Evolutionary conservation across 1,140 invertebrate species (phyloP), one percentile per base, ranked within the genome.

Genomic region (Drosophila micromelanica): DNA sequence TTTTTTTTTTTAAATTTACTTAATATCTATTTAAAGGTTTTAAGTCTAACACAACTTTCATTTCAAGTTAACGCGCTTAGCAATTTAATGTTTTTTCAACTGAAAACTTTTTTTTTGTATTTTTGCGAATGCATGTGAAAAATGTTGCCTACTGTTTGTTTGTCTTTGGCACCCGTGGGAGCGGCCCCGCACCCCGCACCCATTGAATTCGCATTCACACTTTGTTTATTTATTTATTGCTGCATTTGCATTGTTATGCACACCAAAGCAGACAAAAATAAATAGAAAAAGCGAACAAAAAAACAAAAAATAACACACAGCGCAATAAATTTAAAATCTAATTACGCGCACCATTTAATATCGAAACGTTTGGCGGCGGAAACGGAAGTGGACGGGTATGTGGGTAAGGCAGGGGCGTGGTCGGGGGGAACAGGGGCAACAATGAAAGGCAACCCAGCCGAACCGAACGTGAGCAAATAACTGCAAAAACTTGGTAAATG

Each of bases 281-380:
- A 62, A 45, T 35, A 46, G 52, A 52, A 15, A 55, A 32, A 9
- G n/a, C n/a, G 43, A 17, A 2, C 13, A 35, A 11, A 2, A 20
- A 35, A 11, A 27, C 5, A n/a, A 2, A 17, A 52, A 51, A 52
- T 35, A 35, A 17, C 76, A 72, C 65, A 70, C 13, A 55, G 30
- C 17, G 87, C 84, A 89, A 89, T 89, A 89, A 89, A 89, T 89
- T 89, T 89, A 80, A 89, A 89, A 89, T 89, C 84, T 89, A 89
- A 89, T 89, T 89, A 89, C 84, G 84, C 84, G 84, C 84, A 82
- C 84, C 84, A 89, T 89, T 89, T 89, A 89, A 89, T 89, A 89
- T 89, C 78, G 79, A 61, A 79, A 69, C 73, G 69, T 61, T 48
- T 48, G 60, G 42, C 63, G 75, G 42, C 59, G 62, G 52, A 74